These are phyloP conservation scores for Ostrea edulis DNA, from an alignment of 1,140 invertebrate species.

Conservation along the genomic window DNA sequence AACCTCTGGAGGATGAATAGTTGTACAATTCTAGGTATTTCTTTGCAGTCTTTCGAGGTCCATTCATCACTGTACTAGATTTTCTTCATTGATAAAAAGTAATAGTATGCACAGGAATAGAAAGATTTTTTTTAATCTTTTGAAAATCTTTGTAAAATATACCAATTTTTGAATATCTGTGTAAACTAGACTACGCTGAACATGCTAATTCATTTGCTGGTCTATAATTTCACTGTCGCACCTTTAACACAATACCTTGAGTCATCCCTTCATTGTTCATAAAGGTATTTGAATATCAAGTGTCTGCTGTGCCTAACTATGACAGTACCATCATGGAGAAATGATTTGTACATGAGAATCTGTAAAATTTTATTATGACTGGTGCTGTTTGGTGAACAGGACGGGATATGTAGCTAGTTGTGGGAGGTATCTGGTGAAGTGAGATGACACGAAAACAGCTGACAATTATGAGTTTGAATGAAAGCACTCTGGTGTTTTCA, in stretches of 20 bases:
- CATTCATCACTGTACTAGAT: too few species aligned
- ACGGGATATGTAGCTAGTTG: neutral
- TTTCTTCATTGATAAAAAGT: too few species aligned
- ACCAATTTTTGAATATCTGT: neutral
- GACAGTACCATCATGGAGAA: constrained; percentile 18
- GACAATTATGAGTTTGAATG: constrained; percentile 26
- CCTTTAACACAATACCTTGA: constrained; percentile 18
- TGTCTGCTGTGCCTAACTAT: neutral
- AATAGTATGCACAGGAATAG: too few species aligned
- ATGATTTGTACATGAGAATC: constrained; percentile 11
- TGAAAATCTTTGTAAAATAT: neutral
- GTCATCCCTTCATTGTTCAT: constrained; percentile 14
- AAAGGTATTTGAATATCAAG: constrained; percentile 24
- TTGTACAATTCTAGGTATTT: too few species aligned
- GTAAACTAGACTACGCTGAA: neutral
- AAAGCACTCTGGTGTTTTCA: constrained; percentile 16
- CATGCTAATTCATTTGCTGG: neutral
- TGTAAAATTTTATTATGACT: neutral
- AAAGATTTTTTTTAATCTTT: too few species aligned
- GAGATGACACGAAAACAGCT: constrained; percentile 1
- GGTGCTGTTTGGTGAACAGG: constrained; percentile 2
- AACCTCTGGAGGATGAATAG: too few species aligned
- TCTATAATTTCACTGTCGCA: constrained; percentile 23
- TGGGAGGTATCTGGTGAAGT: neutral
- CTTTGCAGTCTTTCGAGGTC: too few species aligned